Evolutionary conservation across 2,797 vertebrate species (phyloP), one percentile per base, ranked within the genome.

Genomic region (Poeciliopsis gracilis): DNA sequence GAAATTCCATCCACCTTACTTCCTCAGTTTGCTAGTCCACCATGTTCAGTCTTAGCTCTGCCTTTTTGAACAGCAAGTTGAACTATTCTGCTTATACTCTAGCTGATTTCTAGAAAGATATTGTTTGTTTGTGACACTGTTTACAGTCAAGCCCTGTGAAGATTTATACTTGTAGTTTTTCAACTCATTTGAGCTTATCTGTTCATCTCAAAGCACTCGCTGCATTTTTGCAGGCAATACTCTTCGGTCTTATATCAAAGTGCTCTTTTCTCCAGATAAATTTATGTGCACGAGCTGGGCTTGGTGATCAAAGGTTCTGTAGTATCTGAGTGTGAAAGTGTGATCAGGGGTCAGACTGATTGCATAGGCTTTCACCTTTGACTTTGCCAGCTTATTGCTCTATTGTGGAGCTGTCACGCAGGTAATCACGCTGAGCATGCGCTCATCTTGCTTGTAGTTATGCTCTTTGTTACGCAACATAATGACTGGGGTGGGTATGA

Each of bases 281-380:
- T 78, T 73, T 84, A 47, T 75, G 38, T 75, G 67, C 66, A 73
- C 66, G 79, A 82, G 84, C 74, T 75, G 74, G 86, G 82, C 80
- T 87, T 79, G 82, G 75, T 47, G 91, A 78, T 82, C 86, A 94
- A 94, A 94, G 92, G 93, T 78, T 33, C 46, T 28, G 45, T 92
- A 67, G 77, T 69, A 78, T 89, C 86, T 88, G 88, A 89, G 82
- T 85, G 91, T 86, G 77, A 92, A 90, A 94, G 93, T 88, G 91
- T 75, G 81, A 72, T 13, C 69, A 38, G 73, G 78, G 84, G 89
- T 88, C 88, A 85, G 77, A 84, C 41, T 86, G 85, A 87, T 84
- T 87, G 82, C 75, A 38, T 59, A 84, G 81, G 47, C 82, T 82
- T 92, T 87, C 88, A 84, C 79, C 87, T 93, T 90, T 92, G 78